Evolutionary conservation across 2,113 vertebrate genomes (phyloP).

Genomic region (Menidia beryllina): DNA sequence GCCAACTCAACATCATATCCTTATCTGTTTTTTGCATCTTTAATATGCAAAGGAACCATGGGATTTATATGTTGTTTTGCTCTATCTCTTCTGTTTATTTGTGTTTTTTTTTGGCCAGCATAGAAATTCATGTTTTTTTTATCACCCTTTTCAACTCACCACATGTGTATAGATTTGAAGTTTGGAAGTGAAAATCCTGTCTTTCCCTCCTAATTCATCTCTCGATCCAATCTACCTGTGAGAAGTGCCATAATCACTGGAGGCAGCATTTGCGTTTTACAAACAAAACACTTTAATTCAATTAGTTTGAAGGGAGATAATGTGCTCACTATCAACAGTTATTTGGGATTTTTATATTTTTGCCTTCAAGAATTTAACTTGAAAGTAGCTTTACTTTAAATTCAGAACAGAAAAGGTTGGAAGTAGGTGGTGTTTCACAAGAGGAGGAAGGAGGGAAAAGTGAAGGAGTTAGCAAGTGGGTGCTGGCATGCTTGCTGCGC

Average conservation of each 20-base stretch:
- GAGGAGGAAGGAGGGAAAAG: constrained; percentile 12
- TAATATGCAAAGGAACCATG: constrained; percentile 54
- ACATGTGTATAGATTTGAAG: constrained; percentile 43
- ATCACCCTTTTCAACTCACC: constrained; percentile 33
- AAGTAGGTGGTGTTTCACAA: constrained; percentile 3
- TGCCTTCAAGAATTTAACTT: background rate
- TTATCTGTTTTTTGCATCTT: constrained; percentile 64
- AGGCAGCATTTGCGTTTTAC: constrained; percentile 60
- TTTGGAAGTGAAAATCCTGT: constrained; percentile 49
- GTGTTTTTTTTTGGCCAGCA: constrained; percentile 13
- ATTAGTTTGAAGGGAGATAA: constrained; percentile 42
- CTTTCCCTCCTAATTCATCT: constrained; percentile 61
- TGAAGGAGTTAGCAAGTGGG: constrained; percentile 32
- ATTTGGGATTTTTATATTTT: constrained; percentile 26
- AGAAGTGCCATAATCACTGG: constrained; percentile 50
- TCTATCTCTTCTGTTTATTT: background rate
- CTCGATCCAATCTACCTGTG: constrained; percentile 58
- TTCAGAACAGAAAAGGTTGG: constrained; percentile 17
- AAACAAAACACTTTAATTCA: constrained; percentile 58
- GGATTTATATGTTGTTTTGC: constrained; percentile 64
- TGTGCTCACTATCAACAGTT: constrained; percentile 48
- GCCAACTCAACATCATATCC: constrained; percentile 45
- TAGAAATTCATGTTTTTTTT: constrained; percentile 20
- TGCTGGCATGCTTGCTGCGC: constrained; percentile 40
- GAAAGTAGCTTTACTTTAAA: constrained; percentile 17